Evolutionary conservation across 2,888 invertebrate genomes (phyloP).

Genomic region (Hypselothyrea guttata): DNA sequence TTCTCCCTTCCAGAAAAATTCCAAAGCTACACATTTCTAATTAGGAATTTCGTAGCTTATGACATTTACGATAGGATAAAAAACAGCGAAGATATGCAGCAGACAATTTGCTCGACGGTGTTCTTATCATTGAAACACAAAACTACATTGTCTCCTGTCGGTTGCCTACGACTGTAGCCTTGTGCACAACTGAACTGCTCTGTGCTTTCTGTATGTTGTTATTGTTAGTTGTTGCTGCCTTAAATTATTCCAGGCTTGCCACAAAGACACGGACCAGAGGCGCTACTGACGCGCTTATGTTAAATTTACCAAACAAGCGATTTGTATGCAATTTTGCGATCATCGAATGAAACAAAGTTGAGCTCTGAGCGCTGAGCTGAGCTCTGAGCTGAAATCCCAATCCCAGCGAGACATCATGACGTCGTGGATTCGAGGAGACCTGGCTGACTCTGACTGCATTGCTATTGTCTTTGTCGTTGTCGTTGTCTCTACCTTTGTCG

Average conservation of each 20-base stretch:
- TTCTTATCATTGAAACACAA: no score
- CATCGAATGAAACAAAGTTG: conserved; percentile 9
- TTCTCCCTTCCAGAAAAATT: no score
- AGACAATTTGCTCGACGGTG: no score
- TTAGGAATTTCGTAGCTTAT: no score
- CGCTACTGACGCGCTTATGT: conserved; percentile 77
- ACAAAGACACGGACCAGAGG: conserved; percentile 62
- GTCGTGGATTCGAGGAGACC: conserved; percentile 57
- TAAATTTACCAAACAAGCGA: conserved; percentile 79
- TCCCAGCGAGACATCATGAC: conserved; percentile 80
- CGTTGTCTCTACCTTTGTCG: conserved; percentile 19
- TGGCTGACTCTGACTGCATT: conserved; percentile 30
- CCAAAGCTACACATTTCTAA: no score
- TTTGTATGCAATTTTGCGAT: conserved; percentile 78
- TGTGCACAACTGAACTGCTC: no score
- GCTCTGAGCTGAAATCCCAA: conserved; percentile 56
- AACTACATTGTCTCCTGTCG: no score
- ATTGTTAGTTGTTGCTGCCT: conserved; percentile 28
- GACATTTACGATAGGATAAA: no score
- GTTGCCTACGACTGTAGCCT: no score
- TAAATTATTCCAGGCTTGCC: conserved; percentile 73
- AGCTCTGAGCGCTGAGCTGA: background rate
- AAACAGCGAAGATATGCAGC: no score
- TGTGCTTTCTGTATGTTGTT: no score
- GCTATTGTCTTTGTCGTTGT: conserved; percentile 21